These are phyloP conservation scores for Erebia epiphron DNA, from an alignment of 2,888 invertebrate genomes.

Conservation along the genomic window DNA sequence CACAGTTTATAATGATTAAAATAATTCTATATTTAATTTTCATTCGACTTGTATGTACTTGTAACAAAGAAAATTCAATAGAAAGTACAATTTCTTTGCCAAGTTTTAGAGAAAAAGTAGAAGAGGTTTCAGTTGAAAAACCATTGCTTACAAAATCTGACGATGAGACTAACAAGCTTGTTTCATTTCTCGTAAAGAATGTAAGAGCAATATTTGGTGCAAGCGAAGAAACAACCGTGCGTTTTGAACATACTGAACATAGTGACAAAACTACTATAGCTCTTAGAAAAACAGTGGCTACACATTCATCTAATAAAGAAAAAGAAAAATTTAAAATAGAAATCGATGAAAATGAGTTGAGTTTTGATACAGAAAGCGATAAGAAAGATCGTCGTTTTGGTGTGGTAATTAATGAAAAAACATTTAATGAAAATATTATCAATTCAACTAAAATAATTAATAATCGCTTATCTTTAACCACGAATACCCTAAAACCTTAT, in stretches of 20 bases:
- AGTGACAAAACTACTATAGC: conserved; percentile 30
- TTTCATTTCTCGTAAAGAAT: conserved; percentile 61
- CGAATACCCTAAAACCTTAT: background rate
- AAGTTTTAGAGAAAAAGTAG: conserved; percentile 58
- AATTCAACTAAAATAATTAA: background rate
- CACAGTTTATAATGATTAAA: background rate
- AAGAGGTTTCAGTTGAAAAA: conserved; percentile 50
- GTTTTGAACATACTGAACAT: conserved; percentile 35
- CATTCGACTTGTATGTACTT: background rate
- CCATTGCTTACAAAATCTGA: conserved; percentile 43
- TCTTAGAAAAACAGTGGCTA: conserved; percentile 32
- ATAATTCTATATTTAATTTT: conserved; percentile 1
- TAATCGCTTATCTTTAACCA: background rate
- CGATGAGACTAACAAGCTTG: conserved; percentile 51
- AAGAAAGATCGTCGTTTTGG: background rate
- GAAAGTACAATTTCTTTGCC: conserved; percentile 43
- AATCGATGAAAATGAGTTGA: conserved; percentile 22
- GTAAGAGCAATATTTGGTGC: conserved; percentile 60
- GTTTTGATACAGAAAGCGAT: background rate
- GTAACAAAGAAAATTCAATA: background rate
- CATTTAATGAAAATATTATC: too few relatives aligned
- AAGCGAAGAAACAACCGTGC: conserved; percentile 41
- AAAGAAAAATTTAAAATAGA: conserved; percentile 40
- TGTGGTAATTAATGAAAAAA: background rate
- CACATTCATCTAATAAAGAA: conserved; percentile 42